Evolutionary conservation across 2,888 invertebrate species (phyloP).

Genomic region (Perizoma flavofasciatum): DNA sequence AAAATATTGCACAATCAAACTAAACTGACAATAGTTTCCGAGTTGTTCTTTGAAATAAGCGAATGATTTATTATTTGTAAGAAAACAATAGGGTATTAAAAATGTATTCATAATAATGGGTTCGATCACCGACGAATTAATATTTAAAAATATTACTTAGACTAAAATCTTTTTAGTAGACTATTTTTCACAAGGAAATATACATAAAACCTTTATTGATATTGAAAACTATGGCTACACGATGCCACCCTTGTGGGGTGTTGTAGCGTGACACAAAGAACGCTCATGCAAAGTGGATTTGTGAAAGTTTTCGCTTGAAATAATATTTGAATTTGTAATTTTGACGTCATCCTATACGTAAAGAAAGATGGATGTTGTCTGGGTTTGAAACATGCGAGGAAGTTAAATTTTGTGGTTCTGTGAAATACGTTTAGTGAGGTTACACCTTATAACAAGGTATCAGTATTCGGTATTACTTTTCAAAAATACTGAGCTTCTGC

Average conservation of each 20-base stretch:
- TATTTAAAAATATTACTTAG: too few relatives aligned
- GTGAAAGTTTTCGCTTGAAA: conserved; percentile 72
- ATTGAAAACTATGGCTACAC: conserved; percentile 51
- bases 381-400: conserved; percentile 47
- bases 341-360: conserved; percentile 58
- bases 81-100: too few relatives aligned
- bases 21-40: too few relatives aligned
- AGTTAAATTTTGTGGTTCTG: conserved; percentile 40
- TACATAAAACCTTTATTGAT: conserved; percentile 38
- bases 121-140: too few relatives aligned
- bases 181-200: conserved; percentile 14
- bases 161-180: not conserved
- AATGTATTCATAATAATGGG: too few relatives aligned
- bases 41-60: too few relatives aligned
- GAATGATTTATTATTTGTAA: too few relatives aligned
- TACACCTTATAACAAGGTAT: conserved; percentile 3
- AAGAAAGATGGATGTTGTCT: conserved; percentile 68
- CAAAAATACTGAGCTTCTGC: too few relatives aligned
- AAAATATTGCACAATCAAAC: too few relatives aligned
- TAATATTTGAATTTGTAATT: conserved; percentile 77
- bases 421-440: conserved; percentile 23
- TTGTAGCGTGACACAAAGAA: conserved; percentile 63
- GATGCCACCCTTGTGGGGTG: conserved; percentile 46
- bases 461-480: too few relatives aligned
- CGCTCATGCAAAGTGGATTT: conserved; percentile 75